Evolutionary conservation across 2,888 invertebrate genomes (phyloP).

Genomic region (Clunio marinus): DNA sequence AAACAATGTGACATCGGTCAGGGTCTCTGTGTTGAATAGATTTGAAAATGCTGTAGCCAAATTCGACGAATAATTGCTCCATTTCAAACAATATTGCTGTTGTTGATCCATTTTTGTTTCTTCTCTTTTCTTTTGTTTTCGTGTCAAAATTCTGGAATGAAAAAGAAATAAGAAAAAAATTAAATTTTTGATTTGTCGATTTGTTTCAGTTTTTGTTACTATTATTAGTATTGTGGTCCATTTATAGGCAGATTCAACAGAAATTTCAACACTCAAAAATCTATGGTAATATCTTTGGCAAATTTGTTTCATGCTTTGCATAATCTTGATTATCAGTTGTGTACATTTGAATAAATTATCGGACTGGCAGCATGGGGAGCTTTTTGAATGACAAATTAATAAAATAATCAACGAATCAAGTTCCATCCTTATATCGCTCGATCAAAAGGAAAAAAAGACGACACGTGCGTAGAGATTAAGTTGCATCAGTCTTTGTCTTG

Average conservation of each 20-base stretch:
- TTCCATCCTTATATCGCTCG: not conserved
- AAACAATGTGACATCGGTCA: conserved; percentile 87
- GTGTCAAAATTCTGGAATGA: conserved; percentile 55
- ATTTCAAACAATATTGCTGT: conserved; percentile 92
- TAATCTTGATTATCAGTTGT: not conserved
- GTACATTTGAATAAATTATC: conserved; percentile 5
- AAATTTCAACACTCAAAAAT: no score
- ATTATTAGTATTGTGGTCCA: no score
- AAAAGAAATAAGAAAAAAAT: conserved; percentile 42
- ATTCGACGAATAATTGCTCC: conserved; percentile 94
- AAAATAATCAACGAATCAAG: not conserved
- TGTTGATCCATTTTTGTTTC: conserved; percentile 86
- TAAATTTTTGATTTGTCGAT: no score
- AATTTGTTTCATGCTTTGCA: not conserved
- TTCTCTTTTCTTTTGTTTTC: conserved; percentile 45
- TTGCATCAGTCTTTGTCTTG: no score
- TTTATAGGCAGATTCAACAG: no score
- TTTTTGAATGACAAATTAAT: conserved; percentile 8
- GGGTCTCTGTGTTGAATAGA: conserved; percentile 87
- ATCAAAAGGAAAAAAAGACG: not conserved
- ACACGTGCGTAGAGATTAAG: no score
- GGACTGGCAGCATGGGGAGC: no score
- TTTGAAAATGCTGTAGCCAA: conserved; percentile 88
- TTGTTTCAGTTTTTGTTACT: no score
- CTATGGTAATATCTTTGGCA: not conserved